Evolutionary conservation across 2,888 invertebrate species (phyloP).

Genomic region (Adelognathus sp.): DNA sequence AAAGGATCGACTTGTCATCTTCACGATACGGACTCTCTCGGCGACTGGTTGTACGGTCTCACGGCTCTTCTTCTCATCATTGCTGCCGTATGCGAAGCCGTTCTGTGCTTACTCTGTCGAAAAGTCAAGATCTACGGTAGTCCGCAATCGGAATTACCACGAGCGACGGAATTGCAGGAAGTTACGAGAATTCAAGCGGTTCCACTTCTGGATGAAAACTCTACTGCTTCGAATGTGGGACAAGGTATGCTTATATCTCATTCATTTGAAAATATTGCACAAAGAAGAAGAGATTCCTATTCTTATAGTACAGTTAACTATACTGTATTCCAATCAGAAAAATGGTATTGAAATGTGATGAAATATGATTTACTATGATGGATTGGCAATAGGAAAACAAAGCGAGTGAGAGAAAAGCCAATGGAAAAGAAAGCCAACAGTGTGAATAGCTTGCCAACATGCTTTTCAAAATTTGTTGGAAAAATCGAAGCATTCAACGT

Average conservation of each 20-base stretch:
- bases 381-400: too few species aligned
- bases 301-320: too few species aligned
- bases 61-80: slow-evolving; percentile 80
- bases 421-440: too few species aligned
- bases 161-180: slow-evolving; percentile 64
- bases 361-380: too few species aligned
- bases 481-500: too few species aligned
- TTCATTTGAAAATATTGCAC: too few species aligned
- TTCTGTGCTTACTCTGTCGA: slow-evolving; percentile 81
- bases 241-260: slow-evolving; percentile 43
- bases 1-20: slow-evolving; percentile 80
- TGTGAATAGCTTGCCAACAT: too few species aligned
- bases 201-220: slow-evolving; percentile 60
- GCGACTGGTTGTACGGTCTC: slow-evolving; percentile 81
- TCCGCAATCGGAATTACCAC: slow-evolving; percentile 47
- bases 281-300: too few species aligned
- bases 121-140: slow-evolving; percentile 78
- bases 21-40: slow-evolving; percentile 81
- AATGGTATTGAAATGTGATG: too few species aligned
- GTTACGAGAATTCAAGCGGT: slow-evolving; percentile 59
- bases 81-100: slow-evolving; percentile 80
- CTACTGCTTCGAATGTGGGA: background rate
- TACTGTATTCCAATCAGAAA: too few species aligned
- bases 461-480: too few species aligned
- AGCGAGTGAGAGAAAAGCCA: too few species aligned